Conservation (phyloP, 2,113 vertebrate genomes). For the Tenebrosternarchus preto region DNA sequence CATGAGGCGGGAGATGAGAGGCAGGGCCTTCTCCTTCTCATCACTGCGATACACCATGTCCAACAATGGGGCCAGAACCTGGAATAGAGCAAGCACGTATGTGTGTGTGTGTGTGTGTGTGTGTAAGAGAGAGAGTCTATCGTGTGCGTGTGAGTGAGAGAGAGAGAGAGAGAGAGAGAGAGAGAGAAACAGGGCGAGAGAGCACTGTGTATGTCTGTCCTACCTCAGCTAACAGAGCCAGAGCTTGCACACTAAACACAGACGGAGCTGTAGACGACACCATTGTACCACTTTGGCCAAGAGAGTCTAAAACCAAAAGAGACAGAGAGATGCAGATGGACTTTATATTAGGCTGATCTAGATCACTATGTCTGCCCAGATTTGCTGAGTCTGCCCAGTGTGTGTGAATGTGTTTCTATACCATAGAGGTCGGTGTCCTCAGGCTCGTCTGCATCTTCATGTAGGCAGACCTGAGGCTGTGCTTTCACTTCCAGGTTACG, state of each 20-base stretch:
- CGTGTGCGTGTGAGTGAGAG: not conserved
- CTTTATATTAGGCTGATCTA: not conserved
- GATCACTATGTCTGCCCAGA: not conserved
- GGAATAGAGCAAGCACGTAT: not conserved
- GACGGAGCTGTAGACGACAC: slow-evolving; percentile 93
- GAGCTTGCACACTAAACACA: slow-evolving; percentile 92
- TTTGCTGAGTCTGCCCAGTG: not conserved
- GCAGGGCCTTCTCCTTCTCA: slow-evolving; percentile 94
- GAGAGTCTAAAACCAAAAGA: slow-evolving; percentile 70
- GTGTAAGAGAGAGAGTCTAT: not conserved
- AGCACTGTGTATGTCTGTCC: too few relatives aligned
- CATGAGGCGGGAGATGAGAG: slow-evolving; percentile 91
- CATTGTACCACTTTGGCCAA: slow-evolving; percentile 80
- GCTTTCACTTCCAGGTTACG: slow-evolving; percentile 96
- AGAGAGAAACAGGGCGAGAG: too few relatives aligned
- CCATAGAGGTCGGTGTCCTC: slow-evolving; percentile 78
- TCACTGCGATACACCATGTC: slow-evolving; percentile 97
- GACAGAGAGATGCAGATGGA: not conserved
- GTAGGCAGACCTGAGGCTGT: slow-evolving; percentile 86
- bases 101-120: not conserved
- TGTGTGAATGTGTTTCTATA: slow-evolving; percentile 58
- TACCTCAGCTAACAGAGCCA: slow-evolving; percentile 93
- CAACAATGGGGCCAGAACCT: slow-evolving; percentile 91
- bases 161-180: too few relatives aligned
- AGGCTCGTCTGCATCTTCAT: slow-evolving; percentile 76